These are phyloP conservation scores for Nothoprocta perdicaria DNA, from an alignment of 2,113 vertebrate genomes.

Conservation along the genomic window DNA sequence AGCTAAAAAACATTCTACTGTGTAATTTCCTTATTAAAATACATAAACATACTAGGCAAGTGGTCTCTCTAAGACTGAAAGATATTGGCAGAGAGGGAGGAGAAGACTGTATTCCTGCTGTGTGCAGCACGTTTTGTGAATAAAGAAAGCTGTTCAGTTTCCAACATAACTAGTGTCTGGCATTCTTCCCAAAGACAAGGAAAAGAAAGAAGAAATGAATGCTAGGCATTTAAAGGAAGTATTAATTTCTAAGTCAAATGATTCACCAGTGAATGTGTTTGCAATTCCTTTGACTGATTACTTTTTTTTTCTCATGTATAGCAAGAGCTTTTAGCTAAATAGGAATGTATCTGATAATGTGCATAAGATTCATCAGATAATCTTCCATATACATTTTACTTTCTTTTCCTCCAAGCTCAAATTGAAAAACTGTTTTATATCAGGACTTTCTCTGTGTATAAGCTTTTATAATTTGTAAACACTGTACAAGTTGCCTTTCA, in stretches of 20 bases:
- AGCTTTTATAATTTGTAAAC: not conserved
- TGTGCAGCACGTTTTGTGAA: constrained; percentile 24
- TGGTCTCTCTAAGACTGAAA: not conserved
- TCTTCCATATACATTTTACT: not conserved
- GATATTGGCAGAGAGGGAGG: not conserved
- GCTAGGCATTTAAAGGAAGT: not conserved
- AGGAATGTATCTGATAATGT: not conserved
- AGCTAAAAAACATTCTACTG: not conserved
- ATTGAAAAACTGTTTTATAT: not conserved
- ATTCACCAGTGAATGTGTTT: constrained; percentile 10
- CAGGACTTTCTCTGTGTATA: not conserved
- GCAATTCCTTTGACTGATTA: constrained; percentile 7
- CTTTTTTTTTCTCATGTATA: not conserved
- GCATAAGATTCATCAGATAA: not conserved
- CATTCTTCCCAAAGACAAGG: not conserved
- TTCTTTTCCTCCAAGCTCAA: not conserved
- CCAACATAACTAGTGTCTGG: not conserved
- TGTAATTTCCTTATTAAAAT: constrained; percentile 9
- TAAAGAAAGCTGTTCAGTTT: constrained; percentile 50
- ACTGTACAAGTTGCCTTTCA: not conserved
- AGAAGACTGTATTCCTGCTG: constrained; percentile 14
- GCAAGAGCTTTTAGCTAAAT: not conserved
- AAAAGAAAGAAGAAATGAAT: not conserved
- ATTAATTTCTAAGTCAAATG: constrained; percentile 3
- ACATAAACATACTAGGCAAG: not conserved